These are phyloP conservation scores for Lamellibrachia columna DNA, from an alignment of 2,888 invertebrate species.

Conservation along the genomic window DNA sequence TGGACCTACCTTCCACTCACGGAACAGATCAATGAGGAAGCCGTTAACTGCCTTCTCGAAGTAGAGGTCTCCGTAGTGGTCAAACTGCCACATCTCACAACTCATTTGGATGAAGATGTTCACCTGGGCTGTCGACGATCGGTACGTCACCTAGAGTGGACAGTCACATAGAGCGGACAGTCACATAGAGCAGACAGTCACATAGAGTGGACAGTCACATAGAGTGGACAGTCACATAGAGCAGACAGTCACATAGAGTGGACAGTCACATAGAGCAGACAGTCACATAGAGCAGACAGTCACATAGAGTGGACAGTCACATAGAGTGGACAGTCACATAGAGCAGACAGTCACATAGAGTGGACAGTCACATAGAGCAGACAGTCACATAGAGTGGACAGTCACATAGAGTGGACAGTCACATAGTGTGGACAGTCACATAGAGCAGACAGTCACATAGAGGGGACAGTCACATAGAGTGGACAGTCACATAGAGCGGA, in stretches of 20 bases:
- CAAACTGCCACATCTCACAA: slow-evolving; percentile 99
- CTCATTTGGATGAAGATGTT: slow-evolving; percentile 97
- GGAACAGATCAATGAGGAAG: slow-evolving; percentile 93
- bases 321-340: too few species aligned
- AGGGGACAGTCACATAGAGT: too few species aligned
- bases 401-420: too few species aligned
- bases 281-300: too few species aligned
- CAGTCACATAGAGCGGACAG: neutral
- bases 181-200: neutral
- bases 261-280: too few species aligned
- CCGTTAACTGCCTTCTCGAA: slow-evolving; percentile 96
- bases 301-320: too few species aligned
- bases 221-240: neutral
- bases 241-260: too few species aligned
- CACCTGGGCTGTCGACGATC: slow-evolving; percentile 88
- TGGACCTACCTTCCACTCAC: slow-evolving; percentile 86
- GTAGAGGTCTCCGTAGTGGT: slow-evolving; percentile 97
- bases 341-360: too few species aligned
- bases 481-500: neutral
- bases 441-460: too few species aligned
- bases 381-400: too few species aligned
- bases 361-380: too few species aligned
- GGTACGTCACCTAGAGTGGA: slow-evolving; percentile 78
- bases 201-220: neutral
- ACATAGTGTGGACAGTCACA: too few species aligned